Percentiles rank a stretch among this genome's conserved stretches.
Conservation (phyloP, 2,888 invertebrate species). For the Nomada goodeniana region DNA sequence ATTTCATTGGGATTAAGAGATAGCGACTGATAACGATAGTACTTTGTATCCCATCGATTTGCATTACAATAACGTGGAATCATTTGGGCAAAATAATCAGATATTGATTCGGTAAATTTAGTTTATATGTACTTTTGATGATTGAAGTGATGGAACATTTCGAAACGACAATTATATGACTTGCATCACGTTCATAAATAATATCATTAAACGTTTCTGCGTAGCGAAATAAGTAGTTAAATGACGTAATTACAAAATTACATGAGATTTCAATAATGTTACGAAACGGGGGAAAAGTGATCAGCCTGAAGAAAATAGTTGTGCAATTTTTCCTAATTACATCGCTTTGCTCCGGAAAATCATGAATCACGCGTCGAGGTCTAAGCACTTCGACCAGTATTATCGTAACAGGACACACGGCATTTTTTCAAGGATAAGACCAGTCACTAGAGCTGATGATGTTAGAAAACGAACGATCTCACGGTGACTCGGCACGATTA, state of each 20-base stretch:
- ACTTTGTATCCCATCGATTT: too few relatives aligned
- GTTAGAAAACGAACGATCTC: background rate
- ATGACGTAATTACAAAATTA: background rate
- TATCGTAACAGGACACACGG: conserved; percentile 1
- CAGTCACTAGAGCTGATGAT: conserved; percentile 53
- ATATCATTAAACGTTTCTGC: too few relatives aligned
- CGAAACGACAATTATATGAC: too few relatives aligned
- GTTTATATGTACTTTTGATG: too few relatives aligned
- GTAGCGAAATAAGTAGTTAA: too few relatives aligned
- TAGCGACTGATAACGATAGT: too few relatives aligned
- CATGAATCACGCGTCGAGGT: conserved; percentile 21
- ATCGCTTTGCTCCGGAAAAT: background rate
- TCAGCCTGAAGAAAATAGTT: background rate
- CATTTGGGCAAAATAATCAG: too few relatives aligned
- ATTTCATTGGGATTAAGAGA: too few relatives aligned
- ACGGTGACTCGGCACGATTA: conserved; percentile 23
- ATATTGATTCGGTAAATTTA: too few relatives aligned
- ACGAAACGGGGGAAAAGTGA: background rate
- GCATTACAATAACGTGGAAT: too few relatives aligned
- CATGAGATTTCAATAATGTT: background rate
- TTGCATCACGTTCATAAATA: too few relatives aligned
- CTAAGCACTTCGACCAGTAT: background rate
- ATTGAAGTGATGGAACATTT: too few relatives aligned
- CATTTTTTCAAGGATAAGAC: conserved; percentile 23
- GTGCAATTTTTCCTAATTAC: conserved; percentile 9